A percentile compares a stretch with the other conserved stretches of the same genome.
Conservation (phyloP, 2,797 vertebrate species). For the Rhynchotus rufescens region DNA sequence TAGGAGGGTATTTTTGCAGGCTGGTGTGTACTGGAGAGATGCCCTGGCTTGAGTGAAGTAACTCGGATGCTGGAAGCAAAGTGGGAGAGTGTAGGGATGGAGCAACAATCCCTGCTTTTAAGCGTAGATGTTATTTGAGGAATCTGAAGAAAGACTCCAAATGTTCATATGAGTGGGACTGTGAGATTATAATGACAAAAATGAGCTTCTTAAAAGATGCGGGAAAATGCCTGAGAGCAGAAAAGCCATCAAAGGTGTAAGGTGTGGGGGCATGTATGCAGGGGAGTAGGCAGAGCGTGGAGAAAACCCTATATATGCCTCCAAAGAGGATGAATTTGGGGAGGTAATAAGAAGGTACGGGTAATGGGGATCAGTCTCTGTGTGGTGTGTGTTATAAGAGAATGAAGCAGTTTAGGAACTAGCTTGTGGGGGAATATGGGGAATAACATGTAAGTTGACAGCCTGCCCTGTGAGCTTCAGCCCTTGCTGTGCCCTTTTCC, state of each 20-base stretch:
- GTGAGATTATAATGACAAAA: not conserved
- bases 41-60: not conserved
- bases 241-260: not conserved
- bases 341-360: constrained; percentile 43
- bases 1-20: not conserved
- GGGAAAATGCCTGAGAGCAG: not conserved
- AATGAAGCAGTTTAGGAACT: not conserved
- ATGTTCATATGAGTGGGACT: not conserved
- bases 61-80: not conserved
- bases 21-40: not conserved
- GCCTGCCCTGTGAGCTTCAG: not conserved
- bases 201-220: not conserved
- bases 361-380: constrained; percentile 6
- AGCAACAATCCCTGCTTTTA: not conserved
- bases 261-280: not conserved
- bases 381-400: constrained; percentile 24
- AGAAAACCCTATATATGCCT: not conserved
- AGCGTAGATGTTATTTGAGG: not conserved
- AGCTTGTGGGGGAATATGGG: not conserved
- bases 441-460: not conserved
- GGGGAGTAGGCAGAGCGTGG: not conserved
- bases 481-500: not conserved
- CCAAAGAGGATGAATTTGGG: constrained; percentile 19
- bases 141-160: not conserved
- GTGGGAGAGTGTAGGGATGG: not conserved